phyloP scores from a whole-genome alignment of 1,140 invertebrate genomes.

The Dolichoris vasculosae region DNA sequence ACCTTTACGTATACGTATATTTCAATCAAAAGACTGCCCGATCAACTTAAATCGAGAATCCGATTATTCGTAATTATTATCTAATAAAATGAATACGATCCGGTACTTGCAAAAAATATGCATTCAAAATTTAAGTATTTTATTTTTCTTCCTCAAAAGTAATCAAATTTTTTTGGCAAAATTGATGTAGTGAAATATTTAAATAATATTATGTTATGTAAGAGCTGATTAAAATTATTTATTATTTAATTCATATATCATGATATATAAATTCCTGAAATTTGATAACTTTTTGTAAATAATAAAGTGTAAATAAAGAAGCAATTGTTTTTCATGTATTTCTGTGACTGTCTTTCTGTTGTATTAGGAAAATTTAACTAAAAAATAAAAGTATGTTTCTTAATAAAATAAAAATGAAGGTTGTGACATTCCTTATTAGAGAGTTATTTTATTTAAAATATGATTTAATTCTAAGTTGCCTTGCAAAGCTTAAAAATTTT shows the following conservation, averaged over 20 bases:
- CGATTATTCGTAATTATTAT: neutral
- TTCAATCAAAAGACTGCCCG: neutral
- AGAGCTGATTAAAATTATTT: neutral
- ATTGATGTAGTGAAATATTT: neutral
- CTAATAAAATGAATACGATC: neutral
- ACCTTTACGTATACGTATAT: neutral
- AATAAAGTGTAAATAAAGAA: neutral
- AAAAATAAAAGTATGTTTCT: neutral
- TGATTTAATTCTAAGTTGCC: slow-evolving; percentile 25
- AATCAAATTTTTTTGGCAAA: neutral
- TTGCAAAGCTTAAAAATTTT: slow-evolving; percentile 47
- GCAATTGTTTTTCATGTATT: neutral
- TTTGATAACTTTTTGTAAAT: neutral
- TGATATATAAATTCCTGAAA: neutral
- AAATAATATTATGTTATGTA: neutral
- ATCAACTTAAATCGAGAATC: neutral
- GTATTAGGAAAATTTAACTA: neutral
- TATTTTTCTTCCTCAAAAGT: neutral
- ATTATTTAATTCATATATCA: neutral
- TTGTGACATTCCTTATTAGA: slow-evolving; percentile 27
- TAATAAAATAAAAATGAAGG: slow-evolving; percentile 8
- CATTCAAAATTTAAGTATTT: neutral
- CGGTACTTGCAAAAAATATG: neutral
- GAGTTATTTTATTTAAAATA: slow-evolving; percentile 26
- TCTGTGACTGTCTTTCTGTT: neutral